phyloP scores from a whole-genome alignment of 2,113 vertebrate genomes.

The Ailuropoda melanoleuca region DNA sequence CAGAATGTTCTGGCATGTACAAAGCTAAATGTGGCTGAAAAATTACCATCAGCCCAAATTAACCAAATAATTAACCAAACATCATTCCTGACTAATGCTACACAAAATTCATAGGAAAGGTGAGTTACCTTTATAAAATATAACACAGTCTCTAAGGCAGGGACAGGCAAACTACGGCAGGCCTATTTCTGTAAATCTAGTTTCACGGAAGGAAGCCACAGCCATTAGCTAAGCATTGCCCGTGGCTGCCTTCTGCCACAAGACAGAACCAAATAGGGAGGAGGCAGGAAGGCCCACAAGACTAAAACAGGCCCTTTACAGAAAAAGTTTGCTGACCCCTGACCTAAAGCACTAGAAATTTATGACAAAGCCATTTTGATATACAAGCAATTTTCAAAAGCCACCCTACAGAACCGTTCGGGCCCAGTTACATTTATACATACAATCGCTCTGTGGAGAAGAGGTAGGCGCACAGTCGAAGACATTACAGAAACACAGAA shows the following conservation, averaged over 20 bases:
- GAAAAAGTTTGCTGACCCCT: not conserved
- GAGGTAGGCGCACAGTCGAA: accelerated
- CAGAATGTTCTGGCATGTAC: not conserved
- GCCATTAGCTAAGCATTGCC: accelerated
- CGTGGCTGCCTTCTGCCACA: not conserved
- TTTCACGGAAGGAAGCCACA: not conserved
- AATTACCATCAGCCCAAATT: not conserved
- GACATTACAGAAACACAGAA: not conserved
- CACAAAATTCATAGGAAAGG: not conserved
- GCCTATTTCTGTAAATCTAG: not conserved
- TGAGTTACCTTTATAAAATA: not conserved
- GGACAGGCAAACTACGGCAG: accelerated
- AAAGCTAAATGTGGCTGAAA: not conserved
- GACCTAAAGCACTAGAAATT: not conserved
- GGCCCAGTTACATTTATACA: not conserved
- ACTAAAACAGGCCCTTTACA: not conserved
- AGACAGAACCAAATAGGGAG: not conserved
- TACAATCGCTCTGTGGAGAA: not conserved
- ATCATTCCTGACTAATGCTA: not conserved
- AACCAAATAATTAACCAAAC: not conserved
- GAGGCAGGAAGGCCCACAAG: not conserved
- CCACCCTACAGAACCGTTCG: not conserved
- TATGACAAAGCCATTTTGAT: not conserved
- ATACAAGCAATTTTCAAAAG: not conserved
- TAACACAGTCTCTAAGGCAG: not conserved